Conservation (phyloP, 2,113 vertebrate genomes). For the Ctenodactylus gundi region DNA sequence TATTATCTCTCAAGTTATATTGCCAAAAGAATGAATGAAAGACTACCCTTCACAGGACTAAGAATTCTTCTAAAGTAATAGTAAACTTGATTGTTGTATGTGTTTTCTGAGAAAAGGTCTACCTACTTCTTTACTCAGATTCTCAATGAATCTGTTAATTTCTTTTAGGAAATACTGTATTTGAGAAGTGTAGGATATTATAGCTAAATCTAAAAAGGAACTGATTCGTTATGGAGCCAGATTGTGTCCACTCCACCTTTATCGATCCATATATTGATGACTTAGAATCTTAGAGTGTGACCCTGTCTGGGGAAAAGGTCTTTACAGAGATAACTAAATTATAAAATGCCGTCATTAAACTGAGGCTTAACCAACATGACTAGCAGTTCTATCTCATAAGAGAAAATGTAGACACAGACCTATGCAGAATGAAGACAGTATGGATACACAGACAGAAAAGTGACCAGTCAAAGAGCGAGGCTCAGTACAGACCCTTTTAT, state of each 20-base stretch:
- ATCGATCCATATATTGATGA: not conserved
- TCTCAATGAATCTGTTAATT: not conserved
- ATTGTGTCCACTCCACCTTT: not conserved
- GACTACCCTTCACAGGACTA: not conserved
- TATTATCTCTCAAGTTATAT: conserved; percentile 8
- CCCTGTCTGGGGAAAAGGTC: not conserved
- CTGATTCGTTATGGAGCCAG: not conserved
- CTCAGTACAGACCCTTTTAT: not conserved
- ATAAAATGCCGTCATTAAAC: not conserved
- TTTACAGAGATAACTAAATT: conserved; percentile 16
- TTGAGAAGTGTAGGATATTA: not conserved
- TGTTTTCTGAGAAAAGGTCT: not conserved
- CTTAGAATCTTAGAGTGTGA: not conserved
- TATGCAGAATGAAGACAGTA: not conserved
- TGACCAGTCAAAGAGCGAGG: not conserved
- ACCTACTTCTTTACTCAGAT: not conserved
- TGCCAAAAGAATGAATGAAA: conserved; percentile 14
- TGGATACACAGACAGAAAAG: not conserved
- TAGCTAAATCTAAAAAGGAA: conserved; percentile 21
- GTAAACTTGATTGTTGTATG: not conserved
- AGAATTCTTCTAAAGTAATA: not conserved
- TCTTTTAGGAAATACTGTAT: not conserved
- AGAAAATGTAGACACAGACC: not conserved
- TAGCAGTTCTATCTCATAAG: not conserved
- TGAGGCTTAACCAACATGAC: not conserved